Conservation (phyloP, 2,797 vertebrate species). For the Bufotes viridis region DNA sequence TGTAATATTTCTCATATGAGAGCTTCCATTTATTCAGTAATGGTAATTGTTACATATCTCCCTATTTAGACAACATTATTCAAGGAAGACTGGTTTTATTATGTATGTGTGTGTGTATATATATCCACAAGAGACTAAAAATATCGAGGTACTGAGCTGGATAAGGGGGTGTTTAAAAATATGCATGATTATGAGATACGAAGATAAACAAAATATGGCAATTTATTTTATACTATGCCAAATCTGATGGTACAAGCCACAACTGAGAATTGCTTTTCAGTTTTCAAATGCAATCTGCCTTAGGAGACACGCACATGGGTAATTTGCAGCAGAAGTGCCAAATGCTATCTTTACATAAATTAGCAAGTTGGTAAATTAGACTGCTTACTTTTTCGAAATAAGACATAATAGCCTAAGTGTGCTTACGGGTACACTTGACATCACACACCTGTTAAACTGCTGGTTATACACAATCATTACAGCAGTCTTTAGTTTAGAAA, state of each 20-base stretch:
- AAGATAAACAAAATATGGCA: conserved; percentile 46
- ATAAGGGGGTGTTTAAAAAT: conserved; percentile 5
- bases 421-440: neutral
- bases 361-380: conserved; percentile 21
- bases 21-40: neutral
- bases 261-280: neutral
- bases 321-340: conserved; percentile 28
- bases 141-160: neutral
- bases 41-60: neutral
- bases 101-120: neutral
- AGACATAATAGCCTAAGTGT: neutral
- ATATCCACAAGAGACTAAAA: conserved; percentile 1
- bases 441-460: conserved; percentile 1
- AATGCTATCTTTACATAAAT: conserved; percentile 39
- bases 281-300: conserved; percentile 34
- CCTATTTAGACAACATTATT: conserved; percentile 13
- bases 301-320: conserved; percentile 30
- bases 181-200: neutral
- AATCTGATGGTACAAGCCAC: conserved; percentile 23
- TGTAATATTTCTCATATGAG: neutral
- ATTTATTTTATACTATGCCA: conserved; percentile 27
- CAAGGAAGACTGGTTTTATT: neutral
- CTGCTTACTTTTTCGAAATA: conserved; percentile 5
- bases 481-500: neutral
- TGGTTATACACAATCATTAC: neutral